Evolutionary conservation across 2,797 vertebrate species (phyloP), one percentile per base, ranked within the genome.

Genomic region (Pipistrellus pygmaeus): DNA sequence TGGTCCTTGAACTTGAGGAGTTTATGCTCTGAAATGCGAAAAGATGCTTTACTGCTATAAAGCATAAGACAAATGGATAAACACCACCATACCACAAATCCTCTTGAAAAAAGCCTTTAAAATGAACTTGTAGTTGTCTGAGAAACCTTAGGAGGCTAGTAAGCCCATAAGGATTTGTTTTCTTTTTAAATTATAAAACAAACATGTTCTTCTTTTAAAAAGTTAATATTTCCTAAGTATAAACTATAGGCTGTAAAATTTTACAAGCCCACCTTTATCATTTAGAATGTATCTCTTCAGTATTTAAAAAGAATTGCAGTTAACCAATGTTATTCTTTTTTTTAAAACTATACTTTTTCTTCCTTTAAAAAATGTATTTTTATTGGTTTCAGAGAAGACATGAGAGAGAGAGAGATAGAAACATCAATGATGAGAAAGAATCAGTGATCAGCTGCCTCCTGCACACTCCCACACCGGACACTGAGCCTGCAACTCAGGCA

Each of bases 121-220:
- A 85, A n/a, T 60, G n/a, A 92, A 66, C 11, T 85, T 21, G 5
- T 35, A 72, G 21, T 69, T 93, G 35, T 80, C 62, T 55, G 57
- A 75, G 72, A 71, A 77, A 53, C 35, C 32, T 78, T 62, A 62
- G 14, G 62, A 73, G 51, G n/a, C 32, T 88, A 41, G 11, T 38
- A 71, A 44, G 27, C 13, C 35, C 46, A 35, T 72, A 85, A 72
- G 1, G 21, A 38, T 72, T 66, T 91, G 57, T 75, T 75, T 80
- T 81, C 60, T 85, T 81, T 93, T 48, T 73, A 76, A 51, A 69
- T 90, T 88, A 30, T 84, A 57, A 64, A 62, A 53, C 35, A 84
- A 76, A 91, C 84, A 35, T 64, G 8, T 71, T 87, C 81, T 91
- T 5, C 62, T 92, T 89, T 95, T 53, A 0, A 51, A 76, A 77